A percentile compares a stretch with the other conserved stretches of the same genome.
phyloP scores from a whole-genome alignment of 2,113 vertebrate genomes.

The Oryzias woworae region DNA sequence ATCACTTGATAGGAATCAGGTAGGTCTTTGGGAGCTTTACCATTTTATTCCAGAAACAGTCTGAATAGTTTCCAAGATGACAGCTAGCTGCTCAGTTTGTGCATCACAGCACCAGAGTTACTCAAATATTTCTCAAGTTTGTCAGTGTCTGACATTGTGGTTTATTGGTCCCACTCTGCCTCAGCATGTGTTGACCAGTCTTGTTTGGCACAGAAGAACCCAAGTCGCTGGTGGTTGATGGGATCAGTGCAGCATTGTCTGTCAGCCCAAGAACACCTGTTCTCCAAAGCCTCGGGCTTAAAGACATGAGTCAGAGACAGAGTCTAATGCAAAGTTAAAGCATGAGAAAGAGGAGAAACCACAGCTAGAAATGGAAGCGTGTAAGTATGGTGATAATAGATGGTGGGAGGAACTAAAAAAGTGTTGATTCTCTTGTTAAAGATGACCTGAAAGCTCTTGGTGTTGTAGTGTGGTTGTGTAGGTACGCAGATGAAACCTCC shows the following conservation, averaged over 20 bases:
- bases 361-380: constrained; percentile 6
- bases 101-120: too few relatives aligned
- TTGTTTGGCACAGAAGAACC: constrained; percentile 6
- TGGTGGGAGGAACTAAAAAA: background rate
- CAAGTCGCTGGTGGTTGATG: background rate
- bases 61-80: too few relatives aligned
- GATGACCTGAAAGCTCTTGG: background rate
- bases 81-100: too few relatives aligned
- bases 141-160: background rate
- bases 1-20: too few relatives aligned
- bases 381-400: background rate
- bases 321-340: constrained; percentile 9
- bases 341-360: constrained; percentile 13
- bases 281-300: constrained; percentile 29
- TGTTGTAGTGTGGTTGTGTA: constrained; percentile 1
- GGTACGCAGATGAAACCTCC: too few relatives aligned
- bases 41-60: too few relatives aligned
- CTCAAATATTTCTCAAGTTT: too few relatives aligned
- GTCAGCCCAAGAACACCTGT: constrained; percentile 36
- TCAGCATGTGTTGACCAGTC: constrained; percentile 18
- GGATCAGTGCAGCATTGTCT: constrained; percentile 2
- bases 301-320: background rate
- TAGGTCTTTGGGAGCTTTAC: too few relatives aligned
- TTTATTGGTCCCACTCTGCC: constrained; percentile 4
- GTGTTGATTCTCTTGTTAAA: constrained; percentile 19